Evolutionary conservation across 2,888 invertebrate species (phyloP), one percentile per base, ranked within the genome.

Genomic region (Lochmaea capreae): DNA sequence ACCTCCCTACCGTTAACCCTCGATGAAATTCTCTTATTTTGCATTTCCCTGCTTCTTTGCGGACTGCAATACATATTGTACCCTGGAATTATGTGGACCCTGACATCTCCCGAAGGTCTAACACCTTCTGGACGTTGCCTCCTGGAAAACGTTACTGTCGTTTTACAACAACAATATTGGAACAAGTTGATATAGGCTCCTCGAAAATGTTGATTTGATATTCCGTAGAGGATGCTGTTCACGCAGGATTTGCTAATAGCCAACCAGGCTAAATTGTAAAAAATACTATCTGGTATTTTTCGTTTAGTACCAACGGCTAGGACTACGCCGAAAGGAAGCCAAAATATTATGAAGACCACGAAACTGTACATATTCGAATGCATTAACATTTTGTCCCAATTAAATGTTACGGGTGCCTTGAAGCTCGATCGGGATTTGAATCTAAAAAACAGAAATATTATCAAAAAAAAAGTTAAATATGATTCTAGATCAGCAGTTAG

Each of bases 151-250:
- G 93, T 90, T 33, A 92, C 91, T 6, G 93, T 92, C 10, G 92
- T 93, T 85, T 94, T 95, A 87, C 94, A 95, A 84, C 92, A 94
- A 83, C 94, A 94, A 82, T 95, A 95, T 82, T 93, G 92, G 83
- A 94, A 95, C 10, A 95, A 87, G 82, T 92, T 92, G 14, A 91
- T 88, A 84, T 93, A 95, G 8, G 94, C 93, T 73, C 89, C 90
- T 52, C 94, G 89, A 83, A 94, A 94, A 83, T 91, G 91, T 10
- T 86, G 82, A 82, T 93, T 92, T n/a, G 91, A 87, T 5, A 90
- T 86, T 81, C 92, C 91, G 83, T 92, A 92, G 52, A 94, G 83
- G 26, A 92, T 88, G 79, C 91, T 92, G 76, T 92, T 92, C 76
- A 93, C 85, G 78, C 92, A 90, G 0, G 93, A 91, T 78, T 94